Evolutionary conservation across 2,888 invertebrate genomes (phyloP), one percentile per base, ranked within the genome.

Genomic region (Lithophane leautieri): DNA sequence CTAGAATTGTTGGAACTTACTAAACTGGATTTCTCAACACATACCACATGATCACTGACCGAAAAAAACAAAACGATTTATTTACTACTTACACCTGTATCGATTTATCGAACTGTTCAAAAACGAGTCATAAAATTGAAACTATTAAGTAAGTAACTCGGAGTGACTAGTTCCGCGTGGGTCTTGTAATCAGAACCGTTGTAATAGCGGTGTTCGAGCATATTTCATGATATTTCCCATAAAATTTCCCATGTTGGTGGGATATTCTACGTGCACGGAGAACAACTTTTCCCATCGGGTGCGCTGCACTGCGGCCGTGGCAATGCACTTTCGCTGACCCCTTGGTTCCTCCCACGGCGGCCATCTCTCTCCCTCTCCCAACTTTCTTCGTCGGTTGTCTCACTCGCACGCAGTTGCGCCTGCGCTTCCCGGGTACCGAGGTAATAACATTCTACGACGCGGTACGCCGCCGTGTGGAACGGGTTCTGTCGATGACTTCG

Each of bases 271-370:
- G 91, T 90, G 90, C 90, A 87, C 85, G 84, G 86, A 94, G 94
- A 93, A 91, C 92, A 94, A 94, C 94, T 93, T 95, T 95, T 95
- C 95, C 94, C 95, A 95, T 94, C 95, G 95, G 92, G 93, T 93
- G 94, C 94, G 91, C 92, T 91, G 94, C 93, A 93, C 93, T 90
- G 93, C 92, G 92, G 93, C 94, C 95, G 94, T 94, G 96, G 95
- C 96, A 96, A 96, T 96, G 96, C 95, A 96, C 96, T 96, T 96
- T 96, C 96, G 94, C 96, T 96, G 96, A 96, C 96, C 96, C 95
- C 94, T 90, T 94, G 94, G 94, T 94, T 95, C 94, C 95, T 95
- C 94, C 94, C 94, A 95, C 94, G 93, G 90, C 87, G 83, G 81
- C 87, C 89, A 86, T 96, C 96, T 94, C 95, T 84, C 84, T 96